phyloP scores from a whole-genome alignment of 2,797 vertebrate species.

The Rhincodon typus region DNA sequence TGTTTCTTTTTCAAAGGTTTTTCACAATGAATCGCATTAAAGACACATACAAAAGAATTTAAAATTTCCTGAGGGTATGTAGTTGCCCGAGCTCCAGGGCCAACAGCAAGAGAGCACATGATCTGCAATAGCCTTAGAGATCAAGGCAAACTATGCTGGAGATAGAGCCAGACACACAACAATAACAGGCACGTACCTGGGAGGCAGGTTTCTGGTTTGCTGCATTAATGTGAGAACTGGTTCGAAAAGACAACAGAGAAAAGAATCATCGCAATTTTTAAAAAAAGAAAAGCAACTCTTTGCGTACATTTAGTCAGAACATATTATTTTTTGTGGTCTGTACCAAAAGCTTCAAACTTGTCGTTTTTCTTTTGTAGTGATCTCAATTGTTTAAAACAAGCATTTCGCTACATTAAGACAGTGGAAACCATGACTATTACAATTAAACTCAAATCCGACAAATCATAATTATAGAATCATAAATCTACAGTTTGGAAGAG shows the following conservation, averaged over 20 bases:
- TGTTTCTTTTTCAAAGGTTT: neutral
- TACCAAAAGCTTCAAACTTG: neutral
- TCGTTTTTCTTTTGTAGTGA: neutral
- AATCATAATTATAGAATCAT: neutral
- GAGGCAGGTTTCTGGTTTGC: neutral
- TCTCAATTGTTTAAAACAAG: neutral
- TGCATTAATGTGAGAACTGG: constrained; percentile 1
- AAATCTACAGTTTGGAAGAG: no score
- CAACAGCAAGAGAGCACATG: no score
- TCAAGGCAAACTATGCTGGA: neutral
- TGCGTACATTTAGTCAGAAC: no score
- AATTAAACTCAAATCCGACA: neutral
- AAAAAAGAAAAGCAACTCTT: no score
- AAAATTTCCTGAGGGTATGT: neutral
- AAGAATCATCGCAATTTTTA: neutral
- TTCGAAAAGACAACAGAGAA: neutral
- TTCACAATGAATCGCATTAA: neutral
- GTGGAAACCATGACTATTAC: neutral
- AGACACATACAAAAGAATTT: neutral
- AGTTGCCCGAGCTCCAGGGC: neutral
- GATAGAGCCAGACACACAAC: neutral
- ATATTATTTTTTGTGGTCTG: no score
- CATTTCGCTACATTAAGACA: neutral
- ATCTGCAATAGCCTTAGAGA: neutral
- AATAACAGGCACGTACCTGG: neutral